Evolutionary conservation across 2,888 invertebrate species (phyloP).

Genomic region (Coelogynopora nodosa): DNA sequence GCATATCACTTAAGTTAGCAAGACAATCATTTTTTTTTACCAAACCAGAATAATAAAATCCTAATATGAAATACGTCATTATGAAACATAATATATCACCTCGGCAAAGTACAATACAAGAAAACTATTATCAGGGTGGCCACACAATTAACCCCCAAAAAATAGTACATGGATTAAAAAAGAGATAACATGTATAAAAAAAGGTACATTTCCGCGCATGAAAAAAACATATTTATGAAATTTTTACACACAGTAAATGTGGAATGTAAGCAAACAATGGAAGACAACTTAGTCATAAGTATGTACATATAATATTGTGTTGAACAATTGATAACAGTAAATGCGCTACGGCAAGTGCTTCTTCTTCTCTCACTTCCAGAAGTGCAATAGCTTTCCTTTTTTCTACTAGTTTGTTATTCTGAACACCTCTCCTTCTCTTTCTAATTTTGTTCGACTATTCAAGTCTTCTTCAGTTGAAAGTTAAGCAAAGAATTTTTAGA

Average conservation of each 20-base stretch:
- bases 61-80: too few relatives aligned
- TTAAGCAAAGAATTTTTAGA: not conserved
- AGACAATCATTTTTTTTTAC: too few relatives aligned
- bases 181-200: not conserved
- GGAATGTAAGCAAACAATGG: not conserved
- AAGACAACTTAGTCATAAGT: not conserved
- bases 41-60: too few relatives aligned
- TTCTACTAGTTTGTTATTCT: too few relatives aligned
- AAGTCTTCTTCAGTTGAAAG: not conserved
- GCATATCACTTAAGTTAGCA: too few relatives aligned
- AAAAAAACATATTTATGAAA: slow-evolving; percentile 1
- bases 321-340: too few relatives aligned
- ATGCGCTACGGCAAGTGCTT: too few relatives aligned
- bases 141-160: slow-evolving; percentile 17
- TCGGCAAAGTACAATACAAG: too few relatives aligned
- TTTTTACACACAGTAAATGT: not conserved
- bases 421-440: too few relatives aligned
- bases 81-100: not conserved
- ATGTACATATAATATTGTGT: not conserved
- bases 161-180: slow-evolving; percentile 2
- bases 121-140: not conserved
- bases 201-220: slow-evolving; percentile 2
- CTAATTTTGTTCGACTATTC: not conserved
- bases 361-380: too few relatives aligned
- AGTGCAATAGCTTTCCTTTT: too few relatives aligned